Conservation (phyloP, 1,140 invertebrate genomes). For the Saccostrea glomerata region DNA sequence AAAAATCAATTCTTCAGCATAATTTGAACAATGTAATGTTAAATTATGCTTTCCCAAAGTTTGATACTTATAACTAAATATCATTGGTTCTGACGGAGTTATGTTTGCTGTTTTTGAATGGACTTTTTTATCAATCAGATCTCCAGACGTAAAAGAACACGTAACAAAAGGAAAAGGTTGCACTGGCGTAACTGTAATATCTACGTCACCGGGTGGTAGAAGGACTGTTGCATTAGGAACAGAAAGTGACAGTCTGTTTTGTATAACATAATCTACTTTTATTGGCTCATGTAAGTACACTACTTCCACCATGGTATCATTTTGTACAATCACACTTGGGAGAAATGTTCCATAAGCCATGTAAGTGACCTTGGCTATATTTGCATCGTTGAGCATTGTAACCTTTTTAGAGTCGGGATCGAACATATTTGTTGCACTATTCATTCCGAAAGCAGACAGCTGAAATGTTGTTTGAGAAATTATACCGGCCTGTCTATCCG, state of each 20-base stretch:
- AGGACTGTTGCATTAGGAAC: constrained; percentile 32
- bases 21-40: constrained; percentile 52
- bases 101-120: constrained; percentile 38
- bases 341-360: constrained; percentile 19
- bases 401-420: not conserved
- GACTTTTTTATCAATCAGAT: constrained; percentile 37
- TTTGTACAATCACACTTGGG: not conserved
- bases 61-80: constrained; percentile 38
- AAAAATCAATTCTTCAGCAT: not conserved
- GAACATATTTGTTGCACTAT: not conserved
- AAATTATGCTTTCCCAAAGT: constrained; percentile 50
- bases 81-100: constrained; percentile 33
- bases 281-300: constrained; percentile 1
- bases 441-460: not conserved
- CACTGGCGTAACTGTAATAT: not conserved
- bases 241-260: not conserved
- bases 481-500: not conserved
- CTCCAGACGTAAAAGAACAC: constrained; percentile 41
- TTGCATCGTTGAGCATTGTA: too few relatives aligned
- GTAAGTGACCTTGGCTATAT: not conserved
- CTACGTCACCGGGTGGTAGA: constrained; percentile 32
- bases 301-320: not conserved
- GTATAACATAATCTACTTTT: constrained; percentile 1
- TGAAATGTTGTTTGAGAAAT: not conserved
- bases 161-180: not conserved